Conservation (phyloP, 2,113 vertebrate species). For the Daboia siamensis region DNA sequence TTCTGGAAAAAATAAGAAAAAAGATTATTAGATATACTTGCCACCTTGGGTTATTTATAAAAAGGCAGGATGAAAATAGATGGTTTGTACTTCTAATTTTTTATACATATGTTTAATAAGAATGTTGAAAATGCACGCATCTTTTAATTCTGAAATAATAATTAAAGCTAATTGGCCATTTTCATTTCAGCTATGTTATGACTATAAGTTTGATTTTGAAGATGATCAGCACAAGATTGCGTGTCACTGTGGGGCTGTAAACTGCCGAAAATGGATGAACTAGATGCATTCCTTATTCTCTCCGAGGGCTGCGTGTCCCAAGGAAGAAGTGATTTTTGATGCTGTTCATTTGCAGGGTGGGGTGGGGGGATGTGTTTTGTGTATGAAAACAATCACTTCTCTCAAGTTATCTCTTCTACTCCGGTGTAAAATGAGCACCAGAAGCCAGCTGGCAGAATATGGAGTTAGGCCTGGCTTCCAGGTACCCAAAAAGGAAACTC, state of each 20-base stretch:
- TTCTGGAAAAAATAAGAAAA: neutral
- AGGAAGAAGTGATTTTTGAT: conserved; percentile 67
- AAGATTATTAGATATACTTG: neutral
- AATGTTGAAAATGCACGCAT: neutral
- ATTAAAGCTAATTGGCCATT: neutral
- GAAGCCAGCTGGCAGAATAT: conserved; percentile 44
- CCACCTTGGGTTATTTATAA: neutral
- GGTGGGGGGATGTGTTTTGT: conserved; percentile 39
- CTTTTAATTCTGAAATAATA: neutral
- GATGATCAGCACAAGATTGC: conserved; percentile 99
- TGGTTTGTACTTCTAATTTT: neutral
- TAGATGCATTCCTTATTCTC: conserved; percentile 79
- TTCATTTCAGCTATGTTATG: conserved; percentile 85
- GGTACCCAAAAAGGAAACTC: conserved; percentile 33
- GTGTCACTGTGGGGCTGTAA: conserved; percentile 96
- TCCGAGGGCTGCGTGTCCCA: conserved; percentile 71
- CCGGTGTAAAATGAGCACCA: conserved; percentile 35
- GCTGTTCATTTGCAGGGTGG: conserved; percentile 41
- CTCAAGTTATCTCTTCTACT: conserved; percentile 46
- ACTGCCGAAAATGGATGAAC: conserved; percentile 99
- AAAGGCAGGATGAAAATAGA: neutral
- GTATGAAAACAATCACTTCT: conserved; percentile 53
- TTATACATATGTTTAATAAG: neutral
- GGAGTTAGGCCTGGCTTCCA: conserved; percentile 37
- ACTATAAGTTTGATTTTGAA: conserved; percentile 99